Evolutionary conservation across 2,113 vertebrate genomes (phyloP), one percentile per base, ranked within the genome.

Genomic region (Chionis minor): DNA sequence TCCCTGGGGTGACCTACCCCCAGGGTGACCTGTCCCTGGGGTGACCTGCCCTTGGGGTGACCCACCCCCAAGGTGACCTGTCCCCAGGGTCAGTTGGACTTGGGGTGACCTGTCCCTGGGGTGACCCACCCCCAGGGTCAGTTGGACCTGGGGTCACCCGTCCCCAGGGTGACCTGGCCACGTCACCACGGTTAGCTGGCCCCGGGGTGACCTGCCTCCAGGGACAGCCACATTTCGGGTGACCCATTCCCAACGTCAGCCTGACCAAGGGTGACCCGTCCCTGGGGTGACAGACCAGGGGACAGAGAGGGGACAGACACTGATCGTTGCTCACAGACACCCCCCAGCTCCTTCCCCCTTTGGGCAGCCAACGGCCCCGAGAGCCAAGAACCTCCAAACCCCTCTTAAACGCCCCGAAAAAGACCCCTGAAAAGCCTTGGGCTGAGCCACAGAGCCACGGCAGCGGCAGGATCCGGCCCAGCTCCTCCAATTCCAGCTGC

Each of bases 291-390:
- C 61, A 70, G 24, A 56, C 5, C 45, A 45, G 86, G 61, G 44
- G 28, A 67, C 61, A 69, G 70, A 58, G 33, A 24, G 33, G 70
- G 22, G 20, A 47, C 45, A 32, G 18, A 55, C 2, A 0, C 20
- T 8, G 49, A 7, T 55, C 0, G 0, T 24, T 38, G 52, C 45
- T 47, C 27, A 27, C 66, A 26, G 35, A 56, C 56, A 13, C 35
- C 45, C 56, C 85, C 28, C 77, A 67, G 47, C 52, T 90, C 67
- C 51, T 71, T 49, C 51, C n/a, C 30, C 6, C 1, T 67, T 27
- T 0, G 0, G 27, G 49, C 40, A 42, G 16, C 47, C 67, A 83
- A 81, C 8, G 17, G n/a, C 14, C 30, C n/a, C 0, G 8, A 77
- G 40, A 77, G 33, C 40, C 16, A 59, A 65, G 89, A 73, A 3